phyloP scores from a whole-genome alignment of 2,888 invertebrate genomes.

The Pammene aurita region DNA sequence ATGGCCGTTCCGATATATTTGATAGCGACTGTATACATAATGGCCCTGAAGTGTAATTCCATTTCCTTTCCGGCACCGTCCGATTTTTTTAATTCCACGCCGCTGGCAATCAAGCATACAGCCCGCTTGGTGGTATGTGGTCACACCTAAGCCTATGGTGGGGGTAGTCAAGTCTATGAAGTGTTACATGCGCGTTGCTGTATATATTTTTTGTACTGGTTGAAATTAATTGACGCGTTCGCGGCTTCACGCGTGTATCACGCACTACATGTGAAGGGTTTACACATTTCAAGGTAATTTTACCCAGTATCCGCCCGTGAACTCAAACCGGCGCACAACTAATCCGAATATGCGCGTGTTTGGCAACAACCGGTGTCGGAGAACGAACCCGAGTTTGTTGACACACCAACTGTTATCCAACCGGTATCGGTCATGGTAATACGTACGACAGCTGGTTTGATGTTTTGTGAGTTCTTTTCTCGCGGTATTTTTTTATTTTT shows the following conservation, averaged over 20 bases:
- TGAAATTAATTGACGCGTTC: no score
- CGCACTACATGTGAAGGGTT: no score
- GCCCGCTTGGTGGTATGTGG: no score
- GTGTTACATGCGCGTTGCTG: no score
- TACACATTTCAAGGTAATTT: neutral
- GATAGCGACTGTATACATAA: neutral
- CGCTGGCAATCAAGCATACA: no score
- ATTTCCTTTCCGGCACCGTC: neutral
- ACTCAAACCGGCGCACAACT: neutral
- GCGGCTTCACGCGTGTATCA: no score
- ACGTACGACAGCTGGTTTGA: neutral
- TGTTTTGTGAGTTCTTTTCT: neutral
- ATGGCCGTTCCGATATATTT: no score
- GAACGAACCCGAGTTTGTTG: slow-evolving; percentile 56
- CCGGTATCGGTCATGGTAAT: slow-evolving; percentile 25
- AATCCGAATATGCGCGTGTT: slow-evolving; percentile 34
- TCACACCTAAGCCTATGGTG: no score
- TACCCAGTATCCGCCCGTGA: neutral
- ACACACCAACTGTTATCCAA: slow-evolving; percentile 47
- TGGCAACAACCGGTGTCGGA: slow-evolving; percentile 46
- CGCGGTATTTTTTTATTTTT: no score
- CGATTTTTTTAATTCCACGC: neutral
- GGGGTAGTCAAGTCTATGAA: no score
- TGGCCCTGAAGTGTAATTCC: slow-evolving; percentile 29
- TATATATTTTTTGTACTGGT: no score